Base-by-base conservation (phyloP, 2,888 invertebrate genomes). In the Hoplodrina ambigua region DNA sequence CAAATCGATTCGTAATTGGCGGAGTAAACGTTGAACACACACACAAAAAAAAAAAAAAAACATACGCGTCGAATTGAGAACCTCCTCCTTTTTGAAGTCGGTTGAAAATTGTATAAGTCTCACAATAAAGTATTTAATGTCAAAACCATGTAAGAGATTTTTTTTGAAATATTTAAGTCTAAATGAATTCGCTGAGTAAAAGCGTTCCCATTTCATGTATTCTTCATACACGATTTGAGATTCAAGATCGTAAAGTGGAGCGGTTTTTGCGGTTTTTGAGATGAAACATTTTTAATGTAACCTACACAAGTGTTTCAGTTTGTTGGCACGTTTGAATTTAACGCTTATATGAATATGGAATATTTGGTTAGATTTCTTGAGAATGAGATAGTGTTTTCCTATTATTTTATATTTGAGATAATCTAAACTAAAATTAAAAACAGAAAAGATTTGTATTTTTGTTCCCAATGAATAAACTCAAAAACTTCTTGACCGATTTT, bases 221-320 rank as follows among this genome's bases (percentile, higher is more conserved):
- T 60, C 59, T 60, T 75, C 70, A 56, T 60, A 70, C 41, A 41
- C 63, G 70, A 75, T 75, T 64, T 75, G 60, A 64, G 61, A 73
- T 73, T 73, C 49, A 73, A 73, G 61, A 73, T 69, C 56, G 74
- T 62, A 54, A 74, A 74, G 57, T 74, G 61, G 33, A 50, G 17
- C 41, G 41, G 61, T 73, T 53, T 73, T 61, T 69, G 53, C 53
- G n/a, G n/a, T 58, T 50, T 69, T 74, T 69, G 20, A 54, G 41
- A 58, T 15, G 56, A 61, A 73, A 68, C 41, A 53, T 61, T 73
- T 62, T 52, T 33, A 74, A 58, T 68, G 33, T 49, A 15, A 10
- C 41, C 20, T 25, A 50, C 59, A 54, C 61, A 50, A 62, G 25
- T n/a, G 60, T 46, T 20, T 11, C 25, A 52, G 11, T 33, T 17